Conservation (phyloP, 2,113 vertebrate species). For the Atlantisia rogersi region DNA sequence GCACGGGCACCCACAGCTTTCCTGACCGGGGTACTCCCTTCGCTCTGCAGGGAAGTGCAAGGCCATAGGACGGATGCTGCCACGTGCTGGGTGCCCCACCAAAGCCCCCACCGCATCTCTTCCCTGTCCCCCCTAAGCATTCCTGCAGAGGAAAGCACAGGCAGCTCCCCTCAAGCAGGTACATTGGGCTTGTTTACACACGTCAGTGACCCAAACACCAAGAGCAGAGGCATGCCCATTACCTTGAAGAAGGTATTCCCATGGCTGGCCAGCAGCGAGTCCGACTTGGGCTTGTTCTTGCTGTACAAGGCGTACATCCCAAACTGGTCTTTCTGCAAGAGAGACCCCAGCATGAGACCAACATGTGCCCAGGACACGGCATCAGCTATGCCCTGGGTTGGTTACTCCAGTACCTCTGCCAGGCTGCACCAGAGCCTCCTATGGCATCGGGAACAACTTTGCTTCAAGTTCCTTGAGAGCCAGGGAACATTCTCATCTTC, state of each 20-base stretch:
- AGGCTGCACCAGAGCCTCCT: neutral
- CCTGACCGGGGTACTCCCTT: neutral
- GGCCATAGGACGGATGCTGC: neutral
- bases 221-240: neutral
- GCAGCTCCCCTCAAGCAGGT: neutral
- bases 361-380: rapidly evolving
- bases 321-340: constrained; percentile 85
- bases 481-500: neutral
- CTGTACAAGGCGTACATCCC: constrained; percentile 87
- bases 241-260: constrained; percentile 89
- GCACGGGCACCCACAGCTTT: neutral
- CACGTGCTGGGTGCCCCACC: neutral
- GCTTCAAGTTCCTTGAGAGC: neutral
- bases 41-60: neutral
- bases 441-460: neutral
- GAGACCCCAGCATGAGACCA: neutral
- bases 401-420: neutral
- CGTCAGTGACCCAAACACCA: neutral
- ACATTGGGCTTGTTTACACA: neutral
- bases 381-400: neutral
- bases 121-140: neutral
- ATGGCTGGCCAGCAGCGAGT: constrained; percentile 82
- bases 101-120: neutral
- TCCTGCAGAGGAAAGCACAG: neutral
- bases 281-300: constrained; percentile 88